Percentiles rank a stretch among this genome's conserved stretches.
phyloP scores from a whole-genome alignment of 2,888 invertebrate genomes.

The Tinea semifulvella region DNA sequence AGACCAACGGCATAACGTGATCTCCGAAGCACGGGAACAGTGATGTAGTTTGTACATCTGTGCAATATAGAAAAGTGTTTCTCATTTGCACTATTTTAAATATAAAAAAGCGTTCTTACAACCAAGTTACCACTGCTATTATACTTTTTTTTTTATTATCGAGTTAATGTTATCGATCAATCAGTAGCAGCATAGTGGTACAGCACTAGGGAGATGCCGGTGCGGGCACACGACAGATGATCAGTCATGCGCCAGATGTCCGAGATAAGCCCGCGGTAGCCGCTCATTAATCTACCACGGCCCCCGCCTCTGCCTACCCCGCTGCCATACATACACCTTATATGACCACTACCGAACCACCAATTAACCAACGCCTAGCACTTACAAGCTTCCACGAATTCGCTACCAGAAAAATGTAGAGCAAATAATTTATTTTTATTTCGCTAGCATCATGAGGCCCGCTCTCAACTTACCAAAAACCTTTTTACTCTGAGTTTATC shows the following conservation, averaged over 20 bases:
- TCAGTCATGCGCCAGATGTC: constrained; percentile 65
- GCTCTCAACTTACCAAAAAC: too few species aligned
- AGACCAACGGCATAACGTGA: too few species aligned
- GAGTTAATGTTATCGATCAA: background rate
- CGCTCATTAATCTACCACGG: constrained; percentile 64
- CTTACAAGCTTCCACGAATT: constrained; percentile 1
- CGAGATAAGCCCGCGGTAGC: constrained; percentile 61
- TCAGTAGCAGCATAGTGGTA: constrained; percentile 2
- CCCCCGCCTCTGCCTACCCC: constrained; percentile 35
- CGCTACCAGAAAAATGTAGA: background rate
- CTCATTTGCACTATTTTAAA: too few species aligned
- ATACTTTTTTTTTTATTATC: too few species aligned
- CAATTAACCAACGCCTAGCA: constrained; percentile 34
- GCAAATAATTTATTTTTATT: constrained; percentile 1
- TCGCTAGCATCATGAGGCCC: background rate
- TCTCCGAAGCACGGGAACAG: too few species aligned
- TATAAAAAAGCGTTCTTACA: too few species aligned
- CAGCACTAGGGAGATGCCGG: constrained; percentile 43
- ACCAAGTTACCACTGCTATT: too few species aligned
- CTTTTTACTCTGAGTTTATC: too few species aligned
- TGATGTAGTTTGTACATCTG: too few species aligned
- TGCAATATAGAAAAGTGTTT: too few species aligned
- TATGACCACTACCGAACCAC: constrained; percentile 20
- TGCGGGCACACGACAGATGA: constrained; percentile 65
- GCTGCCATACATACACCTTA: constrained; percentile 19